Conservation (phyloP, 2,797 vertebrate genomes). For the Melanotaenia nigrans region DNA sequence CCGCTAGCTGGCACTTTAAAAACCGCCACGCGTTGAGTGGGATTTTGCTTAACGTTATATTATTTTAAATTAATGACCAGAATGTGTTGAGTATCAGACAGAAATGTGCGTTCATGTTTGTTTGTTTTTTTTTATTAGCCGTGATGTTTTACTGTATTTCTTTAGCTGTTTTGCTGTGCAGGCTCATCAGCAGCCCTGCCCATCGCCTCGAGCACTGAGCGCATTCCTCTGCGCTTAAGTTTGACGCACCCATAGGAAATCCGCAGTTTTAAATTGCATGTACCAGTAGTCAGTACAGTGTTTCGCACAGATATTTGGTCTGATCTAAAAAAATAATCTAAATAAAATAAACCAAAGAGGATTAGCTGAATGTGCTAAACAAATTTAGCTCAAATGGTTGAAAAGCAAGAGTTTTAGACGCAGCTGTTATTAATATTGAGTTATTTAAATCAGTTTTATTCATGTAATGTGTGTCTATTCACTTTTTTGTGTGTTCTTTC, state of each 20-base stretch:
- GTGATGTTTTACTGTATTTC: rapidly evolving
- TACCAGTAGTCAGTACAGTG: background rate
- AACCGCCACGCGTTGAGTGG: constrained; percentile 30
- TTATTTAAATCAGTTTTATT: background rate
- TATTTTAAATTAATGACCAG: background rate
- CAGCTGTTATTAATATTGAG: background rate
- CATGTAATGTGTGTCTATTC: background rate
- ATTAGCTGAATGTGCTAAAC: background rate
- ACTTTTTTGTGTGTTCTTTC: too few species aligned
- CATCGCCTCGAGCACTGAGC: constrained; percentile 65
- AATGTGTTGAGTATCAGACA: background rate
- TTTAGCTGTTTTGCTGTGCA: constrained; percentile 40
- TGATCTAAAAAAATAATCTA: background rate
- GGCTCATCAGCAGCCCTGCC: constrained; percentile 62
- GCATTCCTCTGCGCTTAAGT: constrained; percentile 65
- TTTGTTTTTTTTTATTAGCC: too few species aligned
- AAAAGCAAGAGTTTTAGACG: background rate
- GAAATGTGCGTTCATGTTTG: rapidly evolving
- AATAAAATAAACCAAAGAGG: background rate
- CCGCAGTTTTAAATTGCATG: background rate
- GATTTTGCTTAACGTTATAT: background rate
- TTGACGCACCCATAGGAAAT: constrained; percentile 30
- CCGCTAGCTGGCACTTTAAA: background rate
- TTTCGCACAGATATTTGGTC: background rate
- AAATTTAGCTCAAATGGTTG: background rate